These are phyloP conservation scores for Pica pica DNA, from an alignment of 2,113 vertebrate species.

Conservation along the genomic window DNA sequence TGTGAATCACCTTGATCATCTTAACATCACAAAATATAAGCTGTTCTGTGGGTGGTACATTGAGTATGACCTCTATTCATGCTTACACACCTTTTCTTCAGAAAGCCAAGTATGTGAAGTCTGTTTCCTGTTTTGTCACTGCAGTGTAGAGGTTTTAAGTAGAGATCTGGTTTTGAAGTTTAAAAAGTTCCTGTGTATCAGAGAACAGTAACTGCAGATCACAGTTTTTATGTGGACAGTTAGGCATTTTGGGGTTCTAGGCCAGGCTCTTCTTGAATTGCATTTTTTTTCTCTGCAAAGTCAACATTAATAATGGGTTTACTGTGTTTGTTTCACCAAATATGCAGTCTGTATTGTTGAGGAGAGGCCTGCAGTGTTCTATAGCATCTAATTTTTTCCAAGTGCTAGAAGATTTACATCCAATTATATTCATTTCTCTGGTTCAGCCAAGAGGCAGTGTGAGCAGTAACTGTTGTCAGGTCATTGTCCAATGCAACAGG, in stretches of 20 bases:
- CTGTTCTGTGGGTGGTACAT: background rate
- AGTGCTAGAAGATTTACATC: background rate
- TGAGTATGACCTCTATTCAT: background rate
- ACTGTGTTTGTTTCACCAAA: background rate
- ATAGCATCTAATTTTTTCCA: background rate
- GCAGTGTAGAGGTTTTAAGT: background rate
- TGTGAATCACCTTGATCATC: background rate
- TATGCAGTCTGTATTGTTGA: background rate
- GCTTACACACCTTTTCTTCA: background rate
- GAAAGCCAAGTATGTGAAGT: background rate
- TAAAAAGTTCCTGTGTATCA: background rate
- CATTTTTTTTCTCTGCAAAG: background rate
- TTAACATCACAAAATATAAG: background rate
- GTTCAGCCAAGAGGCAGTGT: background rate
- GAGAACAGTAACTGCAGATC: background rate
- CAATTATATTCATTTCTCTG: background rate
- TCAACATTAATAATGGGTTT: background rate
- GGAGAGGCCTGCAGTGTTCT: background rate
- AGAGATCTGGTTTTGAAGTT: background rate
- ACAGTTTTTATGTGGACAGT: background rate
- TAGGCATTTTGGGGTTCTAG: background rate
- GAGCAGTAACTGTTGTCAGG: background rate
- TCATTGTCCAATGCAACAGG: background rate
- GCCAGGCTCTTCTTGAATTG: background rate
- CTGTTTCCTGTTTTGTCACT: background rate